Evolutionary conservation across 2,888 invertebrate genomes (phyloP), one percentile per base, ranked within the genome.

Genomic region (Mycalesis mineus): DNA sequence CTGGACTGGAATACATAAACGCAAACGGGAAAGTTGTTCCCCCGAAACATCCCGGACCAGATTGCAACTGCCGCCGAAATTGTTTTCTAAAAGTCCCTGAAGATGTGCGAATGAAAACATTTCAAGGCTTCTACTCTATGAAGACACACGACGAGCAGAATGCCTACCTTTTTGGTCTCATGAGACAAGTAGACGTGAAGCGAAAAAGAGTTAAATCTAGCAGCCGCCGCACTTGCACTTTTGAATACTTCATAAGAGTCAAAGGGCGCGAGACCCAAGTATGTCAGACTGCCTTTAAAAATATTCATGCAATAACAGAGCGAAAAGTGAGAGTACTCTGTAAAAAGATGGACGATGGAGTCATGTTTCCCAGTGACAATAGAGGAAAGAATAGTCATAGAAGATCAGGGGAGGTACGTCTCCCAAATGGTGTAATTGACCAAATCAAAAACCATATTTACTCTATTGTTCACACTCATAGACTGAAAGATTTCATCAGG

Each of bases 111-210:
- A 64, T 87, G 22, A 90, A 86, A 74, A 91, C 91, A 8, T 91
- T 91, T 72, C 88, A 91, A 69, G 91, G 91, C 2, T 91, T 91
- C 66, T 91, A 91, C 67, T 84, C 88, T 5, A 88, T 91, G 84
- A 91, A 91, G 73, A 89, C 88, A 17, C 91, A 91, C 70, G 91
- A 91, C 77, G 91, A 91, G 73, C 91, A 91, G 74, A 91, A 91
- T 78, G 91, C 91, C 29, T 91, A 91, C 72, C 78, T 91, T 63
- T 91, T 91, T 77, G 91, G 91, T 15, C 80, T 91, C 2, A 91
- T 91, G 87, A 81, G 91, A 61, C 91, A 91, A 72, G 90, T 91
- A 6, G 91, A 91, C 71, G 91, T 91, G 0, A 91, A 91, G 71
- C 79, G 91, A 72, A 91, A 91, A 78, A 82, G 91, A 71, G 90